Evolutionary conservation across 2,888 invertebrate species (phyloP).

Genomic region (Diarsia rubi): DNA sequence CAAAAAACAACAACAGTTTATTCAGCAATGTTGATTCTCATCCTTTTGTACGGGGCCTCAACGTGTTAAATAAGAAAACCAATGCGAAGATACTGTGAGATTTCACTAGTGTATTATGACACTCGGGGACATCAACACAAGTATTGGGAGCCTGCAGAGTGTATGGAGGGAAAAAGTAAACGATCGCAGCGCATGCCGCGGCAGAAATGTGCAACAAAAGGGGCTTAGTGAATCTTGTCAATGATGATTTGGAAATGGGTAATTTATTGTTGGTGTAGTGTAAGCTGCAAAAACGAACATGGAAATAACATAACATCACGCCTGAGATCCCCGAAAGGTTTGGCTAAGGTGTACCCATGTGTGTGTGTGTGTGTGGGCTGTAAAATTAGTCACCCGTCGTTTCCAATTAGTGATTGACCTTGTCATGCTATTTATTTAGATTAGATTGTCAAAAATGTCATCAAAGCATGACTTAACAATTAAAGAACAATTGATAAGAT

Average conservation of each 20-base stretch:
- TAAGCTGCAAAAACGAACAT: too few species aligned
- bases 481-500: constrained; percentile 16
- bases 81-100: neutral
- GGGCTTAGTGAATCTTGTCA: too few species aligned
- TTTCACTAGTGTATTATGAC: neutral
- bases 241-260: too few species aligned
- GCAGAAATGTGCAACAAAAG: too few species aligned
- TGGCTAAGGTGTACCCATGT: too few species aligned
- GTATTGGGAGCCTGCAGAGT: too few species aligned
- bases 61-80: neutral
- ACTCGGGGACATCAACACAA: neutral
- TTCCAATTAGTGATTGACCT: constrained; percentile 30
- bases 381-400: constrained; percentile 14
- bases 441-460: constrained; percentile 44
- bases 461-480: constrained; percentile 47
- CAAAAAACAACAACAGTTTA: neutral
- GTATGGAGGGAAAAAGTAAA: too few species aligned
- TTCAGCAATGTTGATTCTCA: neutral
- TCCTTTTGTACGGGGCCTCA: neutral
- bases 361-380: too few species aligned
- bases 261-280: too few species aligned
- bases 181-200: too few species aligned
- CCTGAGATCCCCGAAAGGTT: too few species aligned
- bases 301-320: too few species aligned
- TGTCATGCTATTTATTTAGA: constrained; percentile 18